phyloP scores from a whole-genome alignment of 64 coral and sea anemone genomes.

The Montipora cactus region DNA sequence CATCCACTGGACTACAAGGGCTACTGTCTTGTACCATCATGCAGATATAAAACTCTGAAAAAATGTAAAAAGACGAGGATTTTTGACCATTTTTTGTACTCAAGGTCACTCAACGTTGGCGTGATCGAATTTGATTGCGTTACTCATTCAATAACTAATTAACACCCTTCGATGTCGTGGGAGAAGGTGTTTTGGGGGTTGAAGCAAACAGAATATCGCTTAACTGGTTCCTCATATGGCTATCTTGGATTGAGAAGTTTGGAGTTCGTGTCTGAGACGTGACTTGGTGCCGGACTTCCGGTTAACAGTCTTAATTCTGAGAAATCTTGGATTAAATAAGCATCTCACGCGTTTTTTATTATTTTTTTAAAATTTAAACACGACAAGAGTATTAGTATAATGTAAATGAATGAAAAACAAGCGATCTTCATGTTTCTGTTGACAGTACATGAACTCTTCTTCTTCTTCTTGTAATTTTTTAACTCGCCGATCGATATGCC shows the following conservation, averaged over 20 bases:
- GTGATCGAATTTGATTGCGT: background rate
- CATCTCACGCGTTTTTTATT: background rate
- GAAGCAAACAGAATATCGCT: background rate
- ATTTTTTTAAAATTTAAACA: background rate
- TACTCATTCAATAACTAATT: slow-evolving; percentile 5
- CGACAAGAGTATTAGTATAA: background rate
- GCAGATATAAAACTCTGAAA: background rate
- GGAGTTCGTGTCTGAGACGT: background rate
- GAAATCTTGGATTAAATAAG: background rate
- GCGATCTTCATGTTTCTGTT: no score
- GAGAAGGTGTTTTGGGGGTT: background rate
- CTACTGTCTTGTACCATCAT: slow-evolving; percentile 12
- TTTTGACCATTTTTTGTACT: background rate
- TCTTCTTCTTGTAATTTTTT: background rate
- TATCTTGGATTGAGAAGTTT: background rate
- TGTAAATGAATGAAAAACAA: no score
- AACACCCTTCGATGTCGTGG: background rate
- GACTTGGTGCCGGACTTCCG: slow-evolving; percentile 25
- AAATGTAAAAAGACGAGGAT: no score
- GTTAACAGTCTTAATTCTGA: background rate
- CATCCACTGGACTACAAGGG: slow-evolving; percentile 62
- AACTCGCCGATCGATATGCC: no score
- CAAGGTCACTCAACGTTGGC: background rate
- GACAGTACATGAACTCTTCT: no score
- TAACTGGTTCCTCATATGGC: background rate